These are phyloP conservation scores for Hyalella azteca DNA, from an alignment of 2,888 invertebrate species.

Conservation along the genomic window DNA sequence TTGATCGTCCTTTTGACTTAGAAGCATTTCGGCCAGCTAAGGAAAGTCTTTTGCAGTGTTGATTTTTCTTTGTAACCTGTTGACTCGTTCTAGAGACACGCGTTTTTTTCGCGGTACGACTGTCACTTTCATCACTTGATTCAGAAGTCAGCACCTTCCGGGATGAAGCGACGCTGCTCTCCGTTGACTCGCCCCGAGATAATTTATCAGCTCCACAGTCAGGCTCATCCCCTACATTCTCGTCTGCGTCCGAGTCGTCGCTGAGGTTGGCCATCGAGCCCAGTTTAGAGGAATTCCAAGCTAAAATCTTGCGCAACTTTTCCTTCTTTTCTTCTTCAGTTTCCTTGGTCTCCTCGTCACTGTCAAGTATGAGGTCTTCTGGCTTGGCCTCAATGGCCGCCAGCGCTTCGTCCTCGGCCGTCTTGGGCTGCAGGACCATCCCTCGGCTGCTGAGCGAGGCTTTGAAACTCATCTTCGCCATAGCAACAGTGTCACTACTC, in stretches of 20 bases:
- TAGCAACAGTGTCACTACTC: constrained; percentile 22
- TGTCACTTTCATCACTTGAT: neutral
- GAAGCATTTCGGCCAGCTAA: neutral
- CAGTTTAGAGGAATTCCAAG: constrained; percentile 15
- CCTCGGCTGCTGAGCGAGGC: constrained; percentile 2
- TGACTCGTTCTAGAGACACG: neutral
- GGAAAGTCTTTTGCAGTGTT: neutral
- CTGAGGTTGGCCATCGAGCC: neutral
- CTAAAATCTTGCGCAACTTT: constrained; percentile 25
- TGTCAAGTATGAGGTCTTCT: neutral
- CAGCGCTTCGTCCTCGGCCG: neutral
- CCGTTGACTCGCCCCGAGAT: neutral
- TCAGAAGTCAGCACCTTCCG: neutral
- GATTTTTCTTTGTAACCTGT: neutral
- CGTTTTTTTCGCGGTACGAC: neutral
- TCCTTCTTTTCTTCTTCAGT: constrained; percentile 29
- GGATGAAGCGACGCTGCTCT: neutral
- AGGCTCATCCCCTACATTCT: too few species aligned
- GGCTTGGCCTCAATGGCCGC: neutral
- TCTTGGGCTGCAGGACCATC: neutral
- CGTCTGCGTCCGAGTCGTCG: constrained; percentile 2
- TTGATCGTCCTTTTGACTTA: neutral
- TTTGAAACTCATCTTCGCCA: constrained; percentile 22
- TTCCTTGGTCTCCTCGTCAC: constrained; percentile 10
- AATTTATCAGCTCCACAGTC: neutral